Conservation (phyloP, 2,797 vertebrate genomes). For the Oceanodroma leucorhoa region DNA sequence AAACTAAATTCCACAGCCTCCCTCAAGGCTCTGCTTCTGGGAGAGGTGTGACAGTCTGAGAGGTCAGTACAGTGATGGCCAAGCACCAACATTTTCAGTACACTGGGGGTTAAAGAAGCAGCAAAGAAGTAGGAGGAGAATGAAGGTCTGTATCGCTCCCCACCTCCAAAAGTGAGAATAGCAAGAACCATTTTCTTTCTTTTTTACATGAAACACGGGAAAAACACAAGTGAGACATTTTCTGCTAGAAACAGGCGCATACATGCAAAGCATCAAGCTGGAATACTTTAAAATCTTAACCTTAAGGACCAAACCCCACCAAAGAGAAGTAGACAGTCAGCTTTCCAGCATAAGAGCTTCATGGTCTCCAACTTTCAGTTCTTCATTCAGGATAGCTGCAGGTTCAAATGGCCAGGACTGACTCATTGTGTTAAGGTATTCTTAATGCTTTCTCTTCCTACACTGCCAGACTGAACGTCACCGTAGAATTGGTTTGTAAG, state of each 20-base stretch:
- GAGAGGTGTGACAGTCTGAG: background rate
- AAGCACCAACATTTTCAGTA: background rate
- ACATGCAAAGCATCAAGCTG: conserved; percentile 61
- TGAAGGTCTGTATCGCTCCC: background rate
- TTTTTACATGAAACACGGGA: conserved; percentile 57
- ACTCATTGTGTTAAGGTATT: conserved; percentile 49
- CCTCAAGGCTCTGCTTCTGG: background rate
- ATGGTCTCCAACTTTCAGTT: conserved; percentile 65
- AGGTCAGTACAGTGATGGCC: background rate
- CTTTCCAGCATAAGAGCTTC: conserved; percentile 58
- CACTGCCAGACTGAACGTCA: conserved; percentile 77
- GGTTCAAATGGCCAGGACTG: conserved; percentile 65
- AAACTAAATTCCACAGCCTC: background rate
- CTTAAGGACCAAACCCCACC: conserved; percentile 69
- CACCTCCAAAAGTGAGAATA: conserved; percentile 47
- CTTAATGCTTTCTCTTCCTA: conserved; percentile 72
- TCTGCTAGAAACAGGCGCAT: conserved; percentile 57
- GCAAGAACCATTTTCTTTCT: conserved; percentile 34
- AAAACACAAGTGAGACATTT: conserved; percentile 61
- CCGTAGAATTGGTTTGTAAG: conserved; percentile 67
- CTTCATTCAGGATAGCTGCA: conserved; percentile 66
- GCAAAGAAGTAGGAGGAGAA: background rate
- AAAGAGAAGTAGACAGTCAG: conserved; percentile 65
- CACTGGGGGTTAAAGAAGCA: background rate
- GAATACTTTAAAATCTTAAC: conserved; percentile 52